Percentiles rank a stretch among this genome's conserved stretches.
These are phyloP conservation scores for Apamea sordens DNA, from an alignment of 2,888 invertebrate species.

Conservation along the genomic window DNA sequence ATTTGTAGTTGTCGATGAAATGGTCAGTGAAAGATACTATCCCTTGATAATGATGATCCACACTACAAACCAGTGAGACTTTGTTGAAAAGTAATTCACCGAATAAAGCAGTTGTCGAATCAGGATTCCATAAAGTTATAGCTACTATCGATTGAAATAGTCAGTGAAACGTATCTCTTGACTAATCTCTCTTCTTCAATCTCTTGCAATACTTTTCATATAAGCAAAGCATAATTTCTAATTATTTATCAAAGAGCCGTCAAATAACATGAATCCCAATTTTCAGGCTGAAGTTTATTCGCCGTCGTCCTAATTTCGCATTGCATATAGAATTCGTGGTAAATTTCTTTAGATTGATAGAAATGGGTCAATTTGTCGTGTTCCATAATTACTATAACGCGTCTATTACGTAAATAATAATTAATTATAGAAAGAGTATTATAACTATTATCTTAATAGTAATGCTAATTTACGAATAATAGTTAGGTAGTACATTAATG, in stretches of 20 bases:
- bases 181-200: not conserved
- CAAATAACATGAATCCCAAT: constrained; percentile 40
- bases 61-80: not conserved
- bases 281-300: constrained; percentile 26
- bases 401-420: constrained; percentile 6
- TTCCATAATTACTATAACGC: constrained; percentile 14
- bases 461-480: not conserved
- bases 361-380: constrained; percentile 62
- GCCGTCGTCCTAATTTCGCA: constrained; percentile 38
- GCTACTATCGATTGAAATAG: not conserved
- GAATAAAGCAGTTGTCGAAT: not conserved
- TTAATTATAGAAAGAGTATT: not conserved
- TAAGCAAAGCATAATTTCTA: constrained; percentile 10
- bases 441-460: not conserved
- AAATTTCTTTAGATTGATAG: constrained; percentile 66
- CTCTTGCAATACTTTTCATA: constrained; percentile 18
- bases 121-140: not conserved
- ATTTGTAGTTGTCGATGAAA: no score
- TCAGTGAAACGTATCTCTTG: not conserved
- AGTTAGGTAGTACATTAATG: not conserved
- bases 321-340: constrained; percentile 61
- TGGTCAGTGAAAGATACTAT: not conserved
- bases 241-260: constrained; percentile 36
- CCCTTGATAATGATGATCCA: not conserved
- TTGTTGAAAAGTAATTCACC: not conserved